These are phyloP conservation scores for Pipistrellus pygmaeus DNA, from an alignment of 2,797 vertebrate species.

Conservation along the genomic window DNA sequence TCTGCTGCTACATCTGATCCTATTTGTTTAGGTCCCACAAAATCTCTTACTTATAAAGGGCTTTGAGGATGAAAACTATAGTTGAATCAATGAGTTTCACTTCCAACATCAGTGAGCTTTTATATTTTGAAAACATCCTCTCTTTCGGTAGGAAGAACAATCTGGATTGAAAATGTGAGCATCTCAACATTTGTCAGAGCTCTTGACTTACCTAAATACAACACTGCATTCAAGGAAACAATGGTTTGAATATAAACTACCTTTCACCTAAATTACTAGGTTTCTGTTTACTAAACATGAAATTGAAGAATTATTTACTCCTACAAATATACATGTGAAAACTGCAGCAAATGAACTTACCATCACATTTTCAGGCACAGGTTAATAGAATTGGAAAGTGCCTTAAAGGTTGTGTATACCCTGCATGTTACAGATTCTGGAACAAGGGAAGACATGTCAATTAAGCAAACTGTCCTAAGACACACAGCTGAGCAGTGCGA, in stretches of 20 bases:
- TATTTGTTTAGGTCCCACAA: background rate
- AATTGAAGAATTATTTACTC: background rate
- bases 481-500: background rate
- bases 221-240: background rate
- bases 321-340: background rate
- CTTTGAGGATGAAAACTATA: slow-evolving; percentile 57
- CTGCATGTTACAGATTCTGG: background rate
- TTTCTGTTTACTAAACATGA: background rate
- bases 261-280: background rate
- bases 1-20: background rate
- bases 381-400: background rate
- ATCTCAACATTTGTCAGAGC: background rate
- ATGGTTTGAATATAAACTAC: background rate
- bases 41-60: slow-evolving; percentile 10
- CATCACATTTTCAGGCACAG: background rate
- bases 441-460: background rate
- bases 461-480: background rate
- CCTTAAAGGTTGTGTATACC: background rate
- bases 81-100: background rate
- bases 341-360: background rate
- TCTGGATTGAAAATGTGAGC: background rate
- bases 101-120: slow-evolving; percentile 47
- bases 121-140: slow-evolving; percentile 25
- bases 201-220: background rate
- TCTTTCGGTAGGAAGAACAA: background rate